Base-by-base conservation (phyloP, 2,888 invertebrate species). In the Microctonus aethiopoides region DNA sequence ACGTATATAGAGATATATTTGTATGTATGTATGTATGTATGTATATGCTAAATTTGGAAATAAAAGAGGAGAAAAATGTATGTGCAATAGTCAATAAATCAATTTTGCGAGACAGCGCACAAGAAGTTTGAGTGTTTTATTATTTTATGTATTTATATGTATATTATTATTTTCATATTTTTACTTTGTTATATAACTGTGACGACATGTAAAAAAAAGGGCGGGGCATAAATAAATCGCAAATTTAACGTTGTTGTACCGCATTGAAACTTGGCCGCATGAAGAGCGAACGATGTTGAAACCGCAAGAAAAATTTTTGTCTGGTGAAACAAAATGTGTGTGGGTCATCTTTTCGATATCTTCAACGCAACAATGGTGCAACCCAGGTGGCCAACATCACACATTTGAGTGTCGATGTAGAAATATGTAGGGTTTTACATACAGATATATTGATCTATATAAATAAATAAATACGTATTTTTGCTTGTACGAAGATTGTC, bases 231-330 rank as follows among this genome's bases (percentile, higher is more conserved):
- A 56, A 63, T 68, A 16, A 46, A 46, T 46, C 56, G 68, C 3
- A 29, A 62, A 68, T 68, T 63, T 62, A 32, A 67, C 41, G 62
- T 62, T 20, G 36, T 41, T 32, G 34, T 59, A 46, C 16, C 61
- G n/a, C n/a, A 65, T 66, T 32, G 32, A 56, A 24, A 56, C 20
- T 60, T 59, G 13, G n/a, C n/a, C n/a, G n/a, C n/a, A n/a, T n/a
- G n/a, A 71, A 67, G n/a, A n/a, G n/a, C n/a, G n/a, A 20, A 52
- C 67, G 67, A 71, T 74, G 74, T 62, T 68, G 68, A 39, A 68
- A 68, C 62, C 54, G 32, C 41, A 54, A 41, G 56, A 26, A 32
- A 68, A 54, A 34, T 34, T 36, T 39, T 5, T 5, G 16, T 46
- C 4, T 46, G 16, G 46, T 16, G 16, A 16, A 16, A 22, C 34